These are phyloP conservation scores for Ennomos fuscantarius DNA, from an alignment of 2,888 invertebrate genomes.

Conservation along the genomic window DNA sequence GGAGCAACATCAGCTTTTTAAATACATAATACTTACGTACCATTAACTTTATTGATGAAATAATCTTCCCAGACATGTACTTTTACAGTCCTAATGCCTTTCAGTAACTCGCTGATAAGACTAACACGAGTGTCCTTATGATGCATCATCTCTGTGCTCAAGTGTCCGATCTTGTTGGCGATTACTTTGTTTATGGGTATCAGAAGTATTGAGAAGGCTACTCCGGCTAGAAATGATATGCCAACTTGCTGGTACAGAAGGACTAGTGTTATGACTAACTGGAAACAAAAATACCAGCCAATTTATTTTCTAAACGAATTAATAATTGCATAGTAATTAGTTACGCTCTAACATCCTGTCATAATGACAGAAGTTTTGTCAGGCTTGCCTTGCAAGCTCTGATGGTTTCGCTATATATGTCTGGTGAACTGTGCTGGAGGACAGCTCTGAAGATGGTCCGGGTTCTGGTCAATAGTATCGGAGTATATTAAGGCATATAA, in stretches of 20 bases:
- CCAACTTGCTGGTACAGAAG: constrained; percentile 96
- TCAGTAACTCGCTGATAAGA: constrained; percentile 93
- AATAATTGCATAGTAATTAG: too few relatives aligned
- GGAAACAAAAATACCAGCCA: constrained; percentile 55
- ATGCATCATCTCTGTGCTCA: constrained; percentile 95
- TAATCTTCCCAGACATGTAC: constrained; percentile 97
- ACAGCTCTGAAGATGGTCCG: too few relatives aligned
- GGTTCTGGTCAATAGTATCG: too few relatives aligned
- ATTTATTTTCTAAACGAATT: not conserved
- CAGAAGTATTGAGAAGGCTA: constrained; percentile 92
- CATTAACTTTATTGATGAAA: constrained; percentile 89
- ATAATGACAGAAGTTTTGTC: too few relatives aligned
- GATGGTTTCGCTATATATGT: too few relatives aligned
- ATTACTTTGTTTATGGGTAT: constrained; percentile 97
- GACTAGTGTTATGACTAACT: constrained; percentile 92
- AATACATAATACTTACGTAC: constrained; percentile 66
- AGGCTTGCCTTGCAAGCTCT: too few relatives aligned
- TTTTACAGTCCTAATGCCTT: constrained; percentile 96
- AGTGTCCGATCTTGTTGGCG: constrained; percentile 93
- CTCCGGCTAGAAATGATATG: constrained; percentile 95
- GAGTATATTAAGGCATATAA: too few relatives aligned
- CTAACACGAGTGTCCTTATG: constrained; percentile 96
- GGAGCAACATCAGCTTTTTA: too few relatives aligned
- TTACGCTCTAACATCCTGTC: too few relatives aligned
- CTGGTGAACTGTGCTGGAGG: too few relatives aligned